phyloP scores from a whole-genome alignment of 2,113 vertebrate species.

The Varanus komodoensis region DNA sequence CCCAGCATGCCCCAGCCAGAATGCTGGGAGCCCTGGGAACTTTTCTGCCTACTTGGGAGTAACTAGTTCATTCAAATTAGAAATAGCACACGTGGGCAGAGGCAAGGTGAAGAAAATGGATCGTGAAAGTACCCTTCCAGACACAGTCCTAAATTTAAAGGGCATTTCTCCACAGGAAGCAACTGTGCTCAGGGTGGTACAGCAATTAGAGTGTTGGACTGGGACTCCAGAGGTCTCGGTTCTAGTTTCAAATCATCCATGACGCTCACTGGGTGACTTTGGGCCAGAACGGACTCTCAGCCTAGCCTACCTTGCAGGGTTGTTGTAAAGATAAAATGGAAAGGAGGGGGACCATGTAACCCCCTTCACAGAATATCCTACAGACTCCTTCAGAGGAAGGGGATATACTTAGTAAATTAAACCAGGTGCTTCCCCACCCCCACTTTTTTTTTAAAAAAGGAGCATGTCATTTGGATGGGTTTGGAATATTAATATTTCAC shows the following conservation, averaged over 20 bases:
- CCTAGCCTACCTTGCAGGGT: too few species aligned
- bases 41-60: not conserved
- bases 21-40: too few species aligned
- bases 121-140: not conserved
- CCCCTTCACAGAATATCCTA: not conserved
- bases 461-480: conserved; percentile 54
- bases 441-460: not conserved
- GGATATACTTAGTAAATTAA: not conserved
- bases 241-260: too few species aligned
- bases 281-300: too few species aligned
- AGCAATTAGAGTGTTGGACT: too few species aligned
- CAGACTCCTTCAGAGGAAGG: not conserved
- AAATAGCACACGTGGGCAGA: not conserved
- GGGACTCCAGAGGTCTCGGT: too few species aligned
- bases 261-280: too few species aligned
- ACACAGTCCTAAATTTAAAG: fast-evolving
- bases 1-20: too few species aligned
- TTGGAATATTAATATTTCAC: conserved; percentile 51
- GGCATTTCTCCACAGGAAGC: fast-evolving
- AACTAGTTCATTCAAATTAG: not conserved
- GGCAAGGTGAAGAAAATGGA: not conserved
- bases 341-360: too few species aligned
- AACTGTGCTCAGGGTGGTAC: too few species aligned
- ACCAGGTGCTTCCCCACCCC: not conserved
- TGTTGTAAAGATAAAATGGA: too few species aligned